Evolutionary conservation across 1,140 invertebrate genomes (phyloP).

Genomic region (Dryas iulia): DNA sequence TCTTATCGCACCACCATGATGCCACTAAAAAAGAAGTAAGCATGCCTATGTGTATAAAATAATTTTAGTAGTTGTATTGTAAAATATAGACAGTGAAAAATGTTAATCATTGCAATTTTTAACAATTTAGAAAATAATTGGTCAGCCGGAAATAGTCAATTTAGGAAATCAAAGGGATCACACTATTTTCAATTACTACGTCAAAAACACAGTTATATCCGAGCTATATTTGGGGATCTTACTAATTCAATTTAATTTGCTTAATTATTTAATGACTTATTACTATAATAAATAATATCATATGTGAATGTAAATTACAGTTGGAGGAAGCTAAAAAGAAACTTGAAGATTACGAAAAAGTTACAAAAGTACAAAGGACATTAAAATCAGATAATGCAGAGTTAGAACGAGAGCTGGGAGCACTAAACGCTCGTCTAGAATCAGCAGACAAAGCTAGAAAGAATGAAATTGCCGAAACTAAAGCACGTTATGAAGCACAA

Average conservation of each 20-base stretch:
- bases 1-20: slow-evolving; percentile 78
- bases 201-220: no score
- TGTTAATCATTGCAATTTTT: no score
- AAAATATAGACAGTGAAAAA: neutral
- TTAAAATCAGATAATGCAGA: slow-evolving; percentile 87
- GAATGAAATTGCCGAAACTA: slow-evolving; percentile 91
- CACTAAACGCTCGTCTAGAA: slow-evolving; percentile 85
- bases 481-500: slow-evolving; percentile 93
- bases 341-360: slow-evolving; percentile 91
- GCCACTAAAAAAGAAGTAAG: slow-evolving; percentile 65
- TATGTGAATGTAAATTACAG: slow-evolving; percentile 65
- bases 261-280: no score
- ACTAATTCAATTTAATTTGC: no score
- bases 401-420: slow-evolving; percentile 88
- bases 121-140: no score
- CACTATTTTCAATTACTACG: no score
- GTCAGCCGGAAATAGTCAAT: no score
- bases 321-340: slow-evolving; percentile 91
- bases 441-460: slow-evolving; percentile 90
- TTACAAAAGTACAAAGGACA: slow-evolving; percentile 89
- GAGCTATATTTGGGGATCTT: no score
- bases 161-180: no score
- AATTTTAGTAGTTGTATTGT: neutral
- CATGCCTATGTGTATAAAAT: neutral
- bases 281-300: no score